These are phyloP conservation scores for Diorhabda elongata DNA, from an alignment of 1,140 invertebrate genomes.

Conservation along the genomic window DNA sequence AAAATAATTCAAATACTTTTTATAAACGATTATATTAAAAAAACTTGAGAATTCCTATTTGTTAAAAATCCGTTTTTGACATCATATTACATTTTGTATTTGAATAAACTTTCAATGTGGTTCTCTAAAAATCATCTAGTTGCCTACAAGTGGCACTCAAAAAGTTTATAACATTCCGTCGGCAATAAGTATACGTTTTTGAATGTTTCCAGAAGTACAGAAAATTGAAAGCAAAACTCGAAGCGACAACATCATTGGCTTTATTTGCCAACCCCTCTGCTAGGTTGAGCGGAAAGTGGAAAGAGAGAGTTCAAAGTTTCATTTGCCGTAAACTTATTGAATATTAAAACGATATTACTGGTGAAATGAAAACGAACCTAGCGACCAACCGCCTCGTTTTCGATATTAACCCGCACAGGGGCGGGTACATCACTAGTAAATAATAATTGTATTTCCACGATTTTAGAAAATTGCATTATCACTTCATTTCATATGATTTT, in stretches of 20 bases:
- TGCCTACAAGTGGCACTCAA: background rate
- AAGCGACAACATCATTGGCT: background rate
- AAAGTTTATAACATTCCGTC: background rate
- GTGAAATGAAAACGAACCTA: constrained; percentile 2
- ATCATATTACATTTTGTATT: background rate
- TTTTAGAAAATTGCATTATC: too few species aligned
- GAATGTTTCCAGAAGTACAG: background rate
- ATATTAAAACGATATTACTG: constrained; percentile 1
- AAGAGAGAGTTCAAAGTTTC: background rate
- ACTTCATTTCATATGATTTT: too few species aligned
- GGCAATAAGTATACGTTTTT: background rate
- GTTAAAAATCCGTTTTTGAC: background rate
- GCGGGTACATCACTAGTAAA: too few species aligned
- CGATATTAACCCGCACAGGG: background rate
- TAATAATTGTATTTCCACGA: too few species aligned
- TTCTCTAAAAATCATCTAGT: constrained; percentile 3
- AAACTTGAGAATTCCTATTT: background rate
- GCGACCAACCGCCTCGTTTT: background rate
- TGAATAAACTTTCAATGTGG: background rate
- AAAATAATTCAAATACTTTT: too few species aligned
- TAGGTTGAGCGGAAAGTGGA: background rate
- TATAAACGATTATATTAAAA: too few species aligned
- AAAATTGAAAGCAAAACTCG: constrained; percentile 1
- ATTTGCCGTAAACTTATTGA: constrained; percentile 2
- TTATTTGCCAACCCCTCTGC: background rate